Evolutionary conservation across 2,888 invertebrate genomes (phyloP), one percentile per base, ranked within the genome.

Genomic region (Diarsia rubi): DNA sequence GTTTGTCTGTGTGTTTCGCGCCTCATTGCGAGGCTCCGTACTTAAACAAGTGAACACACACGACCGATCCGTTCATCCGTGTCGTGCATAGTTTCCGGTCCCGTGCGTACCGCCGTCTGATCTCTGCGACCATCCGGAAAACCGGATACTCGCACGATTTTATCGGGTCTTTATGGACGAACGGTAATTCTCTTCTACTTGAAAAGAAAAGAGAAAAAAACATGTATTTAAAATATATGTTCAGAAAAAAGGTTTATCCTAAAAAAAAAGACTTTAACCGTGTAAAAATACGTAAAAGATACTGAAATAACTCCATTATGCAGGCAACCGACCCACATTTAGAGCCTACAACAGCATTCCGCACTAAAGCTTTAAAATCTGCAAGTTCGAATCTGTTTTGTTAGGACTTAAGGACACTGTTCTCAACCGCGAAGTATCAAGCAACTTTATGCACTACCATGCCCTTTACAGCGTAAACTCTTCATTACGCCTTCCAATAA

Each of bases 401-500:
- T 73, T 85, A 86, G 86, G 85, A 78, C 76, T 19, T 31, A 37
- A 85, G 85, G 86, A 77, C 78, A 21, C 24, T 42, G 45, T 59
- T 75, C 52, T 73, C 42, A 44, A 57, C 68, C 71, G 68, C 45
- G 66, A 70, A 78, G 73, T 49, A 83, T 76, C 63, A 81, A 89
- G 73, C 68, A 81, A 75, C 70, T 82, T 84, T 75, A 81, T 84
- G 81, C 77, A 81, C 83, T 80, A 54, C 85, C 72, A 66, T 76
- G 66, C 81, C 69, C 75, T 83, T 84, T 83, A 82, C 76, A 84
- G 81, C 74, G 83, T 82, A 82, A 85, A 82, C 86, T 86, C 84
- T 89, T 89, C 85, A 90, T 89, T 91, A 91, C 83, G 82, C 84
- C 84, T 83, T 84, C 89, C 90, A 90, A 92, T 94, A 93, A 90